Conservation (phyloP, 2,797 vertebrate genomes). For the Eospalax fontanierii region DNA sequence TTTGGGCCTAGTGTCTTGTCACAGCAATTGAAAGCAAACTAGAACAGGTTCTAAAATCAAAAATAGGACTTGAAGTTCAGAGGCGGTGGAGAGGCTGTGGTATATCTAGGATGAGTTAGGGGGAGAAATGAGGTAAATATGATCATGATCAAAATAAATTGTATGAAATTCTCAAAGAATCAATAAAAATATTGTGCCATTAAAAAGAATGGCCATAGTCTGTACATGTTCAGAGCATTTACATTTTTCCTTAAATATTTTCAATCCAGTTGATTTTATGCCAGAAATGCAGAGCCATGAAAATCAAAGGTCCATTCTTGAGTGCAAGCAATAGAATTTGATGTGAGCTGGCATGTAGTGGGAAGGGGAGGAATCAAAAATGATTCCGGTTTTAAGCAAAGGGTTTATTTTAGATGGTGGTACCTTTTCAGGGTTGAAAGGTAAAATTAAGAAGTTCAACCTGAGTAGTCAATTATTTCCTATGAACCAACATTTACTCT, state of each 20-base stretch:
- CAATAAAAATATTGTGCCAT: too few species aligned
- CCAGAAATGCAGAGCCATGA: not conserved
- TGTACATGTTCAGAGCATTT: not conserved
- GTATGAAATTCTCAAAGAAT: too few species aligned
- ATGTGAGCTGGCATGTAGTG: not conserved
- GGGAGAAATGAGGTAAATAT: too few species aligned
- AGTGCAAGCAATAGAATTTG: not conserved
- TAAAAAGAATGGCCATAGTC: not conserved
- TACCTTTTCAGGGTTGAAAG: not conserved
- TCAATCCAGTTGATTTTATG: not conserved
- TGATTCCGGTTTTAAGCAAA: not conserved
- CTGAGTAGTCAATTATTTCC: not conserved
- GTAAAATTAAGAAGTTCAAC: not conserved
- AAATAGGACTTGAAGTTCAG: too few species aligned
- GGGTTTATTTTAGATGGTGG: not conserved
- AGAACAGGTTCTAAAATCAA: too few species aligned
- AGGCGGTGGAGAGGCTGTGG: too few species aligned
- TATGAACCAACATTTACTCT: not conserved
- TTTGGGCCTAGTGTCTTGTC: too few species aligned
- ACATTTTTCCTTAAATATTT: not conserved
- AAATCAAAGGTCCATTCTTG: not conserved
- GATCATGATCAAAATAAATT: too few species aligned
- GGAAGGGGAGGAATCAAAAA: not conserved
- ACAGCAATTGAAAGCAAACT: too few species aligned
- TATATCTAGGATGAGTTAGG: too few species aligned